Base-by-base conservation (phyloP, 2,113 vertebrate genomes). In the Eurystomus gularis region DNA sequence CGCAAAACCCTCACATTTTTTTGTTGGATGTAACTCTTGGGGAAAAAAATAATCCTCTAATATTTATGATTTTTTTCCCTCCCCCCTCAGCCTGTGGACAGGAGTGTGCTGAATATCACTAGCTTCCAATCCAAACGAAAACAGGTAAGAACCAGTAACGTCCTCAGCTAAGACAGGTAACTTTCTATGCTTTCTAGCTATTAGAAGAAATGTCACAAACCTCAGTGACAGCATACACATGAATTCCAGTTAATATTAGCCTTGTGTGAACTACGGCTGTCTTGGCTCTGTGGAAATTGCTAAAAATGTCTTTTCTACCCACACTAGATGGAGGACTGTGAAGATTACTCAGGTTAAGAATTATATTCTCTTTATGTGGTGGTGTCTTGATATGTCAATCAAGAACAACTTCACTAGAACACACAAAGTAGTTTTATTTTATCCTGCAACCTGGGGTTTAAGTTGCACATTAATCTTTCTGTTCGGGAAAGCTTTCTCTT, bases 1-100 rank as follows among this genome's bases (percentile, higher is more conserved):
- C 37, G 18, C 49, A 87, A 91, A 7, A 4, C 23, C 83, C 37
- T 23, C 5, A 0, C 6, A 2, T 91, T 91, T 82, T n/a, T 91
- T 60, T 96, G 20, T 90, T 94, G 60, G 17, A 93, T 94, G 52
- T 13, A 93, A 40, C 35, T 79, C 8, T 37, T 62, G 60, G 52
- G 52, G 19, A 21, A 85, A 40, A 52, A 54, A 86, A 20, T 1
- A 2, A 20, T 81, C 9, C 51, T 48, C 82, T 96, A 92, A 98
- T 58, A 54, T 15, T 92, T 85, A 8, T 24, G 17, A 17, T n/a
- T 72, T 73, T 75, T 82, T 82, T 12, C 49, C 11, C n/a, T n/a
- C n/a, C 94, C 97, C 29, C 94, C 94, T 48, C 96, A 99, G 99
- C 97, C 98, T 70, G 60, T 98, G 95, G 98, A 99, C 95, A 98